Evolutionary conservation across 2,888 invertebrate species (phyloP).

Genomic region (Brenthis ino): DNA sequence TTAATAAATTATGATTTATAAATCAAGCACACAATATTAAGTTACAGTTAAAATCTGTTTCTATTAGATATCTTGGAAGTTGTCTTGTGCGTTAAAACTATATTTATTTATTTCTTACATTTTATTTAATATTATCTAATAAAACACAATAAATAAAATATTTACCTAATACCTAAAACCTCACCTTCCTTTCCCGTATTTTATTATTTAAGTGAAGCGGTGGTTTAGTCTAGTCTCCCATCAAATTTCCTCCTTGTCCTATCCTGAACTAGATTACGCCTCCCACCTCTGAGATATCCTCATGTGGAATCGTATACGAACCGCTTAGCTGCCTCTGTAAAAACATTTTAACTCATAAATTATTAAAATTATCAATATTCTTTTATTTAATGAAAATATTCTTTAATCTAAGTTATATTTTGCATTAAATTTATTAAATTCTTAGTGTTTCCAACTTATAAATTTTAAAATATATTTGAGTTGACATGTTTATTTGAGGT

Average conservation of each 20-base stretch:
- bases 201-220: constrained; percentile 59
- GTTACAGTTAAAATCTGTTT: no score
- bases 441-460: neutral
- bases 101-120: no score
- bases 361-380: neutral
- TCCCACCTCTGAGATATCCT: constrained; percentile 76
- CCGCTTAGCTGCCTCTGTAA: constrained; percentile 77
- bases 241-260: constrained; percentile 64
- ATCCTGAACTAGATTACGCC: constrained; percentile 75
- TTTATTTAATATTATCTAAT: neutral
- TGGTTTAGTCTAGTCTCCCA: constrained; percentile 63
- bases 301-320: constrained; percentile 76
- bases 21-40: no score
- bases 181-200: neutral
- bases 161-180: neutral
- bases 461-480: constrained; percentile 26
- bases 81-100: no score
- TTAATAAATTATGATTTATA: no score
- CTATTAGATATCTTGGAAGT: no score
- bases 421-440: neutral
- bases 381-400: neutral
- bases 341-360: constrained; percentile 54
- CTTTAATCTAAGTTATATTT: neutral
- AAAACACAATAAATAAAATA: neutral
- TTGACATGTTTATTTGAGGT: constrained; percentile 67